phyloP scores from a whole-genome alignment of 2,797 vertebrate genomes.

The Ateles fusciceps region DNA sequence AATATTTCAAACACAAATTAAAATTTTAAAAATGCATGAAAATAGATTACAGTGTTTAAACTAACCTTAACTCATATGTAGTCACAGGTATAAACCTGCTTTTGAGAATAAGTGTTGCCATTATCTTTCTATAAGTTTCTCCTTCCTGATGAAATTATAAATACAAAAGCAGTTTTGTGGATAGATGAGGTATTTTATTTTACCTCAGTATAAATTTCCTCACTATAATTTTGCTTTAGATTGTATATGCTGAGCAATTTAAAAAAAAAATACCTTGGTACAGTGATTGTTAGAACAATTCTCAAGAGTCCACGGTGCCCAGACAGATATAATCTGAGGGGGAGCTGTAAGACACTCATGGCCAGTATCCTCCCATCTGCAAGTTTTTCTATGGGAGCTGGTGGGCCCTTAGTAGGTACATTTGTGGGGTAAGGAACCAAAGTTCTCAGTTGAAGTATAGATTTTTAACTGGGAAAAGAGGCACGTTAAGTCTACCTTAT shows the following conservation, averaged over 20 bases:
- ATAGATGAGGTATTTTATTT: conserved; percentile 45
- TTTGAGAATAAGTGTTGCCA: conserved; percentile 72
- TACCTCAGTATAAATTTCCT: conserved; percentile 51
- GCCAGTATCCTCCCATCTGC: neutral
- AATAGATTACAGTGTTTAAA: conserved; percentile 79
- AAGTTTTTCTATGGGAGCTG: neutral
- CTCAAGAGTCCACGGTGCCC: neutral
- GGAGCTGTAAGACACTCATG: neutral
- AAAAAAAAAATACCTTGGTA: neutral
- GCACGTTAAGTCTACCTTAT: neutral
- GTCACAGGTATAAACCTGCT: conserved; percentile 69
- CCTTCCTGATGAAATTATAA: conserved; percentile 68
- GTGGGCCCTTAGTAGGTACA: neutral
- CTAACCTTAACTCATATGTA: conserved; percentile 69
- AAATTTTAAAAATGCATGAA: conserved; percentile 83
- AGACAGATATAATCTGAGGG: neutral
- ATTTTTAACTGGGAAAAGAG: neutral
- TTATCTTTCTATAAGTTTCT: conserved; percentile 68
- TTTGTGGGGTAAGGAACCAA: neutral
- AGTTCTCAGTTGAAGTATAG: neutral
- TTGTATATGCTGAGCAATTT: conserved; percentile 19
- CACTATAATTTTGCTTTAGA: conserved; percentile 47
- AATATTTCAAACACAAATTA: conserved; percentile 84
- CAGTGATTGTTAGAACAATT: conserved; percentile 21
- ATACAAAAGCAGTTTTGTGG: conserved; percentile 63